A percentile compares a stretch with the other conserved stretches of the same genome.
These are phyloP conservation scores for Aegithalos caudatus DNA, from an alignment of 2,113 vertebrate genomes.

Conservation along the genomic window DNA sequence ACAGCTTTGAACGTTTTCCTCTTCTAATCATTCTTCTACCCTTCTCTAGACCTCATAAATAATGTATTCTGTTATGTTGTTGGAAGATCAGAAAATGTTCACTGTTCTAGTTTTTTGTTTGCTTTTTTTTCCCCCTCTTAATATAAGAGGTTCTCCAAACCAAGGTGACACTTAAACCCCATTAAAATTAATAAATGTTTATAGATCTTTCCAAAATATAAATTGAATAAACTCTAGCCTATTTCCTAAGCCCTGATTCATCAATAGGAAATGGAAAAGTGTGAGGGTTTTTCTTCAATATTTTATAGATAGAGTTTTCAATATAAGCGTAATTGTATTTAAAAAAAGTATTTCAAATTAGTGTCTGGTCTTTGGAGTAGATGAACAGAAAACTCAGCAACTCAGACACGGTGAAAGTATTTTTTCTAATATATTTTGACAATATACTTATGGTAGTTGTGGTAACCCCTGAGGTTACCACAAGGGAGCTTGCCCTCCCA, in stretches of 20 bases:
- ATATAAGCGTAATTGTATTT: background rate
- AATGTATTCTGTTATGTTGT: background rate
- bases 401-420: background rate
- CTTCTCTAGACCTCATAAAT: background rate
- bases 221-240: background rate
- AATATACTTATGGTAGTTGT: background rate
- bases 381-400: background rate
- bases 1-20: background rate
- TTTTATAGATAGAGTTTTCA: background rate
- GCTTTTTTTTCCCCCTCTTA: background rate
- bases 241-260: background rate
- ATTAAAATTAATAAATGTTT: background rate
- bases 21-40: background rate
- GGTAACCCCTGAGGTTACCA: no score
- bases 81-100: background rate
- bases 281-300: background rate
- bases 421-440: background rate
- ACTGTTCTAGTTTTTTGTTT: background rate
- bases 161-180: background rate
- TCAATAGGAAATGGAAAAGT: background rate
- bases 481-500: no score
- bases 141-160: background rate
- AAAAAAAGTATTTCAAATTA: background rate
- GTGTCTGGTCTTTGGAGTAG: background rate
- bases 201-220: background rate